Percentiles rank a stretch among this genome's conserved stretches.
These are phyloP conservation scores for Furcula furcula DNA, from an alignment of 2,888 invertebrate genomes.

Conservation along the genomic window DNA sequence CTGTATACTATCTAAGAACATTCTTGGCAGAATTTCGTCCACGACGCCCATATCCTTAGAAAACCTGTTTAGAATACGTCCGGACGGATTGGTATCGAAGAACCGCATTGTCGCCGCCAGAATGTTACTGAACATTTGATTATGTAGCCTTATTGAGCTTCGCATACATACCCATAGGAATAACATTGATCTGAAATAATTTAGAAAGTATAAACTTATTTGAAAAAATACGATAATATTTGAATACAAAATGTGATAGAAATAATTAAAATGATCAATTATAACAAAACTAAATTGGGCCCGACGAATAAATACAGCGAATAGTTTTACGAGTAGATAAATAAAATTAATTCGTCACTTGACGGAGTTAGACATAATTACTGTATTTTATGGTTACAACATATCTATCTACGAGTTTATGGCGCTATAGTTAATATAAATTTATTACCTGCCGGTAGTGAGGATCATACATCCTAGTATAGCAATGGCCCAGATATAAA, in stretches of 20 bases:
- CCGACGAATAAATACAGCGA: too few relatives aligned
- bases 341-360: too few relatives aligned
- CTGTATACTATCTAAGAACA: conserved; percentile 85
- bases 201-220: too few relatives aligned
- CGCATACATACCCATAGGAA: conserved; percentile 89
- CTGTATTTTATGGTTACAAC: too few relatives aligned
- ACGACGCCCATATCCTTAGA: conserved; percentile 92
- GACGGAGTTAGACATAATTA: too few relatives aligned
- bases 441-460: conserved; percentile 73
- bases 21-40: conserved; percentile 86
- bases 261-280: too few relatives aligned
- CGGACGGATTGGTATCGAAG: conserved; percentile 92
- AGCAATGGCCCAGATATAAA: conserved; percentile 82
- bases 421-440: too few relatives aligned
- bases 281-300: too few relatives aligned
- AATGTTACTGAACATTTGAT: conserved; percentile 88
- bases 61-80: conserved; percentile 91
- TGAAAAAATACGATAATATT: too few relatives aligned
- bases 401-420: too few relatives aligned
- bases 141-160: conserved; percentile 88
- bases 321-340: too few relatives aligned
- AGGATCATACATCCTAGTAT: conserved; percentile 82
- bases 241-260: too few relatives aligned
- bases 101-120: conserved; percentile 89
- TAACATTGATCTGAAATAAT: conserved; percentile 82